A percentile compares a stretch with the other conserved stretches of the same genome.
phyloP scores from a whole-genome alignment of 2,797 vertebrate species.

The Acanthornis magna region DNA sequence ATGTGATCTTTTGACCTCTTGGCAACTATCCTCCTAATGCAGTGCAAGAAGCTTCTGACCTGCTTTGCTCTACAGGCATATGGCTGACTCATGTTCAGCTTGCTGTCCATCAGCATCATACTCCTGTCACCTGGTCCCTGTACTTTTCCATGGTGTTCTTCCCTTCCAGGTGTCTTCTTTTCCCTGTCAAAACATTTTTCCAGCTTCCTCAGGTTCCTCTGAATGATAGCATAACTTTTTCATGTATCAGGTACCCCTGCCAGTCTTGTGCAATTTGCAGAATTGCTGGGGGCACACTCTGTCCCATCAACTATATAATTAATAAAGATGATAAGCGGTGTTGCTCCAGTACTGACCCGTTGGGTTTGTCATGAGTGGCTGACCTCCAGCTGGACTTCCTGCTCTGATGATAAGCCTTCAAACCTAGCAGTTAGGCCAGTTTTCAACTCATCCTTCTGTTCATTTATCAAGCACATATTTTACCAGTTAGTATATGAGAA shows the following conservation, averaged over 20 bases:
- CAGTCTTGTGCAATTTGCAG: not conserved
- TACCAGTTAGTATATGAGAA: not conserved
- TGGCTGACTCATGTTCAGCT: not conserved
- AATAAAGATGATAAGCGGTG: not conserved
- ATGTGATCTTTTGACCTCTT: not conserved
- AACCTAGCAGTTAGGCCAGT: not conserved
- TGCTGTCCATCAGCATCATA: not conserved
- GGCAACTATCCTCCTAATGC: not conserved
- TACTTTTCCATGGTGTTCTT: fast-evolving
- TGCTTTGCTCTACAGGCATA: not conserved
- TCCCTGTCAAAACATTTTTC: not conserved
- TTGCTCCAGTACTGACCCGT: not conserved
- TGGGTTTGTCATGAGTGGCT: not conserved
- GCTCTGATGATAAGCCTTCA: not conserved
- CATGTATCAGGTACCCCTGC: not conserved
- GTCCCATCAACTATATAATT: not conserved
- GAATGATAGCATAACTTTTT: not conserved
- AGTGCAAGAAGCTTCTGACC: not conserved
- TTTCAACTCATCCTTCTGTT: not conserved
- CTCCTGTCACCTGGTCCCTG: not conserved
- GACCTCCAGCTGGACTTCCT: not conserved
- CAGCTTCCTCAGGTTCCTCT: not conserved
- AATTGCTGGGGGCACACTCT: not conserved
- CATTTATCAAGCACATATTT: not conserved
- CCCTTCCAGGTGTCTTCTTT: not conserved